Conservation (phyloP, 2,888 invertebrate species). For the Athripsodes cinereus region DNA sequence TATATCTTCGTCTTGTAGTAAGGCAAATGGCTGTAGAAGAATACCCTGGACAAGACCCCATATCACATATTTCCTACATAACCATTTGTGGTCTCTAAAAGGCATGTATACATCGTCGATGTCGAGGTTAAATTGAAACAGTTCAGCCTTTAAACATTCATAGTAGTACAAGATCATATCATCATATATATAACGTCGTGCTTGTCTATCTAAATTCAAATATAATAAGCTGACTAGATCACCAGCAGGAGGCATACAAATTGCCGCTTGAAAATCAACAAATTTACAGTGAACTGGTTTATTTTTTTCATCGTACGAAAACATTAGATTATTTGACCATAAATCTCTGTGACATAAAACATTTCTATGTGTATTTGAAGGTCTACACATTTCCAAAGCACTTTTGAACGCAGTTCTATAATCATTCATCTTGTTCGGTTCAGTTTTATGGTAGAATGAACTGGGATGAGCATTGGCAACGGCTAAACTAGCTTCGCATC, state of each 20-base stretch:
- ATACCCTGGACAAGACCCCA: conserved; percentile 18
- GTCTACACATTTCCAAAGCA: conserved; percentile 10
- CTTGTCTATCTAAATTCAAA: conserved; percentile 30
- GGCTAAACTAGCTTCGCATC: conserved; percentile 31
- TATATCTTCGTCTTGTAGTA: conserved; percentile 27
- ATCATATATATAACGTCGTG: conserved; percentile 16
- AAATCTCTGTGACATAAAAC: conserved; percentile 30
- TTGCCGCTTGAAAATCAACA: conserved; percentile 37
- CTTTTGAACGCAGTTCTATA: conserved; percentile 11
- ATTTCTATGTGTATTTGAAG: conserved; percentile 26
- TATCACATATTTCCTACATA: conserved; percentile 12
- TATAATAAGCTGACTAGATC: conserved; percentile 35
- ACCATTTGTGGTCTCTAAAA: conserved; percentile 21
- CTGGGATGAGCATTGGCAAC: conserved; percentile 25
- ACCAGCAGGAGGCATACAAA: conserved; percentile 35
- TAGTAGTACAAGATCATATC: conserved; percentile 20
- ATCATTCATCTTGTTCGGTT: conserved; percentile 2
- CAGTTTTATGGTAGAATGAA: conserved; percentile 8
- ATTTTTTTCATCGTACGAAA: conserved; percentile 25
- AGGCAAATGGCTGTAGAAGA: conserved; percentile 15
- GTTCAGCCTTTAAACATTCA: conserved; percentile 3
- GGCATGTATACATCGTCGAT: conserved; percentile 5
- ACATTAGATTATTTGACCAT: conserved; percentile 31
- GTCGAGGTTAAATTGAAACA: conserved; percentile 7
- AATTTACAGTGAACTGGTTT: conserved; percentile 30